A percentile compares a stretch with the other conserved stretches of the same genome.
Conservation (phyloP, 2,888 invertebrate species). For the Philaethria dido region DNA sequence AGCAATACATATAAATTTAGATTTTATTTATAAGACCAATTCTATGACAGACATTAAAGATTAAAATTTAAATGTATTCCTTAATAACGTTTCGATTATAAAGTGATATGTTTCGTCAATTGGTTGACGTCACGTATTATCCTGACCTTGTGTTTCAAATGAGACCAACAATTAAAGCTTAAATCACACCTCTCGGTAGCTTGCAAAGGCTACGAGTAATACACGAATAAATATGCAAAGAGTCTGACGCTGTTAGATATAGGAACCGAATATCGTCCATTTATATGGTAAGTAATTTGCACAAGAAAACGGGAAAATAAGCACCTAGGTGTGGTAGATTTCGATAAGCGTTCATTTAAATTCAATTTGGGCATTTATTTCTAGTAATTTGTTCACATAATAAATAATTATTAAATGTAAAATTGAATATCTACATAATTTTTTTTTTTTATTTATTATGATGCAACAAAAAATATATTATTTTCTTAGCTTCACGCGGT, state of each 20-base stretch:
- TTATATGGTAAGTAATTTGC: conserved; percentile 31
- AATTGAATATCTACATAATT: no score
- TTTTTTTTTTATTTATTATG: no score
- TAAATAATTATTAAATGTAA: no score
- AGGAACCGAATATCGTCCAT: conserved; percentile 34
- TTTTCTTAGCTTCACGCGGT: no score
- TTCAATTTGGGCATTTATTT: no score
- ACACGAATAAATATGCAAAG: conserved; percentile 52
- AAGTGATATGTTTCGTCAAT: conserved; percentile 37
- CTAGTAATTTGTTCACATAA: no score
- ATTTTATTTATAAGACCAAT: conserved; percentile 6
- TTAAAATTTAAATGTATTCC: conserved; percentile 30
- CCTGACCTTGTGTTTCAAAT: conserved; percentile 45
- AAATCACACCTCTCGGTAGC: conserved; percentile 44
- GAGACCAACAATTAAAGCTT: conserved; percentile 45
- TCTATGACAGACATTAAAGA: conserved; percentile 13
- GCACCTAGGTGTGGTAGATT: not conserved
- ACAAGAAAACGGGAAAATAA: not conserved
- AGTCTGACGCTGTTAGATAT: conserved; percentile 43
- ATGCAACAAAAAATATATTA: no score
- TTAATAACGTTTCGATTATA: conserved; percentile 28
- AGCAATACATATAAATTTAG: not conserved
- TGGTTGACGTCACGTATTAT: conserved; percentile 44
- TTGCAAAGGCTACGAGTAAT: conserved; percentile 47
- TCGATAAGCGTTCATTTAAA: not conserved